These are phyloP conservation scores for Matsumurasca onukii DNA, from an alignment of 1,140 invertebrate genomes.

Conservation along the genomic window DNA sequence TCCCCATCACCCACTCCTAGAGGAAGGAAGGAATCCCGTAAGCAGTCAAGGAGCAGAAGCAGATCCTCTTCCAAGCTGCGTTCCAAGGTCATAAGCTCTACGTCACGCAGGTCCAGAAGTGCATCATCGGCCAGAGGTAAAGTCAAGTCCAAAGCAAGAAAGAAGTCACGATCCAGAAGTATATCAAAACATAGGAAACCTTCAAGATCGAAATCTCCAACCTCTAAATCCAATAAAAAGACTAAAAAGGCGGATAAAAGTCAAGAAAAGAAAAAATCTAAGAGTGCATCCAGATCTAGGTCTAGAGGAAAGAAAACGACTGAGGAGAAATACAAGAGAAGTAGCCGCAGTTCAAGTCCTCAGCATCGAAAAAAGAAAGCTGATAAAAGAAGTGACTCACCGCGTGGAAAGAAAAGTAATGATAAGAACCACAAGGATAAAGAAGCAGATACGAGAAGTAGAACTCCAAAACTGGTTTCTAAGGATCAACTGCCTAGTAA, in stretches of 20 bases:
- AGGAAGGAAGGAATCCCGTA: neutral
- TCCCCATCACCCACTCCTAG: neutral
- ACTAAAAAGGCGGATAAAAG: neutral
- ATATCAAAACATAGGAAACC: neutral
- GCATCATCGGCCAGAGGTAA: slow-evolving; percentile 13
- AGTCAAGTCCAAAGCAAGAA: slow-evolving; percentile 13
- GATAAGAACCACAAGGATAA: neutral
- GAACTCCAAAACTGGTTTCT: neutral
- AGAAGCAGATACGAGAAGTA: neutral
- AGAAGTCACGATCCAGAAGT: slow-evolving; percentile 9
- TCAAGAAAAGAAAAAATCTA: slow-evolving; percentile 7
- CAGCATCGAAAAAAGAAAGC: neutral
- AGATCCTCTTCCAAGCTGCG: neutral
- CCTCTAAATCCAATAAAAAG: neutral
- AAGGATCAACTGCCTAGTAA: neutral
- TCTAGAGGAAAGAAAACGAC: slow-evolving; percentile 23
- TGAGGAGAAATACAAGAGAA: too few species aligned
- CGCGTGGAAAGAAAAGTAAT: neutral
- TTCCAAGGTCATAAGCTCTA: slow-evolving; percentile 13
- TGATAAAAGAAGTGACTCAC: neutral
- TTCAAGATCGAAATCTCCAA: neutral
- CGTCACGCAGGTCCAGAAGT: slow-evolving; percentile 7
- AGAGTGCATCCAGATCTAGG: slow-evolving; percentile 23
- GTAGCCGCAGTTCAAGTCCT: slow-evolving; percentile 13
- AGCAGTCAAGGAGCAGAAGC: slow-evolving; percentile 14